Conservation (phyloP, 1,140 invertebrate genomes). For the Calephelis virginiensis region DNA sequence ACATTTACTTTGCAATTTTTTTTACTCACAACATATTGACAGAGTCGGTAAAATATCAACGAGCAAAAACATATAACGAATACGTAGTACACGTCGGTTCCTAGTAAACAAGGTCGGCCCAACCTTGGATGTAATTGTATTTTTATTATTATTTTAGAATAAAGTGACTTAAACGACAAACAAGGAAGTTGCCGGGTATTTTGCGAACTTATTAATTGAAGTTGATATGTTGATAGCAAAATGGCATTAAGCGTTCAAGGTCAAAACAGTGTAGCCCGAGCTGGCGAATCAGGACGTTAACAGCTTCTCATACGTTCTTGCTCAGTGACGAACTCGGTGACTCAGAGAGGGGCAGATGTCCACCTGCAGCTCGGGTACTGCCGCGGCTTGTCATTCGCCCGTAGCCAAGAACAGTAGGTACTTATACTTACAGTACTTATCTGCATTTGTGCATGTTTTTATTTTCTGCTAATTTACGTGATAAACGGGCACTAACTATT, state of each 20-base stretch:
- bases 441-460: conserved; percentile 19
- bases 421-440: no score
- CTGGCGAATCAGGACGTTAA: conserved; percentile 36
- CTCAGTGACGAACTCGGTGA: conserved; percentile 31
- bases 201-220: conserved; percentile 56
- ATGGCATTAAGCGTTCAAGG: conserved; percentile 47
- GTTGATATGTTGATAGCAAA: conserved; percentile 53
- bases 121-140: conserved; percentile 64
- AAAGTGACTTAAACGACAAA: conserved; percentile 55
- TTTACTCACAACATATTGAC: neutral
- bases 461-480: conserved; percentile 3
- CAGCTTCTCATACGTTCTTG: conserved; percentile 31
- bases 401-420: no score
- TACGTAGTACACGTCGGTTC: conserved; percentile 57
- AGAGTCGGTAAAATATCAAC: conserved; percentile 28
- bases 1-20: conserved; percentile 9
- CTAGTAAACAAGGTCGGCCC: conserved; percentile 69
- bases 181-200: conserved; percentile 62
- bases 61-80: conserved; percentile 31
- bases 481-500: no score
- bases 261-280: conserved; percentile 33
- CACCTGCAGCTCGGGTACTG: conserved; percentile 27
- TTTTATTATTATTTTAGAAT: conserved; percentile 68
- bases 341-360: conserved; percentile 35
- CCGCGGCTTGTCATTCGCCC: no score